Evolutionary conservation across 2,888 invertebrate genomes (phyloP).

Genomic region (Rotaria macrura): DNA sequence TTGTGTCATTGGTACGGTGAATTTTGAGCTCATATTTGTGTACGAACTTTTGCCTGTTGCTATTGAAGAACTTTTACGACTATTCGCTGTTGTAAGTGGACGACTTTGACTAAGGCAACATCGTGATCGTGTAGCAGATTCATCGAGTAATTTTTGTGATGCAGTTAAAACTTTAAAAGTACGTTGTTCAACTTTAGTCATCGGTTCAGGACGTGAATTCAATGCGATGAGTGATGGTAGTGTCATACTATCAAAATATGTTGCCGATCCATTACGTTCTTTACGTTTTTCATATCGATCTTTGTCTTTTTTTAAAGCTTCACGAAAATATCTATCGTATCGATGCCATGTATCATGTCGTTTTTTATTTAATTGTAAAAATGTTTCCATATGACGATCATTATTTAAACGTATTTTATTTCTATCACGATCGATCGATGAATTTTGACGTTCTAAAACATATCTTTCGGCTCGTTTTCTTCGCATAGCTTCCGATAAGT

Average conservation of each 20-base stretch:
- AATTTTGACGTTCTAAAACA: not conserved
- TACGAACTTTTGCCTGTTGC: not conserved
- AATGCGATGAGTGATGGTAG: too few relatives aligned
- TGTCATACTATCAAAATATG: too few relatives aligned
- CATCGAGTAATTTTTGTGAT: not conserved
- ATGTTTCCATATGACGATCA: constrained; percentile 4
- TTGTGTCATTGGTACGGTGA: not conserved
- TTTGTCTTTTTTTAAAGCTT: not conserved
- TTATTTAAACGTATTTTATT: not conserved
- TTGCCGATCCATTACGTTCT: not conserved
- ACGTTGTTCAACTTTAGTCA: not conserved
- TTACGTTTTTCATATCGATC: not conserved
- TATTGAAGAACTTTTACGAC: not conserved
- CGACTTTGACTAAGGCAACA: not conserved
- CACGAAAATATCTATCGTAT: not conserved
- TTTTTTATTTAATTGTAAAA: not conserved
- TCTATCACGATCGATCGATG: not conserved
- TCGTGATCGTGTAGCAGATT: not conserved
- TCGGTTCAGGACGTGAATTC: not conserved
- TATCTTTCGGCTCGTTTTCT: not conserved
- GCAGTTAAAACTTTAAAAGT: not conserved
- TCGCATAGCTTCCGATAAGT: not conserved
- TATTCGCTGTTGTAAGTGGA: not conserved
- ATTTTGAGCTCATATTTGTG: not conserved
- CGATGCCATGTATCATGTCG: constrained; percentile 5